Percentiles rank a stretch among this genome's conserved stretches.
These are phyloP conservation scores for Coelinius sp. DNA, from an alignment of 2,888 invertebrate species.

Conservation along the genomic window DNA sequence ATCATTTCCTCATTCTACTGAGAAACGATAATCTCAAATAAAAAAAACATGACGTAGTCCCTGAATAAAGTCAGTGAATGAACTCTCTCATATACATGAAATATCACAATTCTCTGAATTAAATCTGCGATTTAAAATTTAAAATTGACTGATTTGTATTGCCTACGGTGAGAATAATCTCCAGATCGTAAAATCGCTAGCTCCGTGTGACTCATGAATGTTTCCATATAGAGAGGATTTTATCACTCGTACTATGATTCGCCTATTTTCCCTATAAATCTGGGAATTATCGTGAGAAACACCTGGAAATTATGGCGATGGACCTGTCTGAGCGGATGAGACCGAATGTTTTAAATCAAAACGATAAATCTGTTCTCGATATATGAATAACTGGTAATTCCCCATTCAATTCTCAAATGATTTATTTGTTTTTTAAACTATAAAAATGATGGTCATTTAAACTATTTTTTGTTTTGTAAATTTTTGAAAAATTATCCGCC, in stretches of 20 bases:
- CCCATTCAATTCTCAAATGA: too few species aligned
- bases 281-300: background rate
- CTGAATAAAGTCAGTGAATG: background rate
- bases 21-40: too few species aligned
- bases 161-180: background rate
- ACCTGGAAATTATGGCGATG: background rate
- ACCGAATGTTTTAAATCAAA: background rate
- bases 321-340: background rate
- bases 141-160: background rate
- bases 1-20: too few species aligned
- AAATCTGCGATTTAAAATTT: background rate
- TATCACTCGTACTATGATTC: background rate
- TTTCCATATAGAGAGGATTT: background rate
- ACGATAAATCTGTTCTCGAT: too few species aligned
- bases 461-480: background rate
- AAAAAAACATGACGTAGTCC: too few species aligned
- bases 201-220: too few species aligned
- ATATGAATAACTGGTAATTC: too few species aligned
- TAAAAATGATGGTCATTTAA: too few species aligned
- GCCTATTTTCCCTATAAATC: background rate
- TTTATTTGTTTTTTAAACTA: too few species aligned
- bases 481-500: background rate
- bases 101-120: background rate
- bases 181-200: background rate
- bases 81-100: background rate